phyloP scores from a whole-genome alignment of 2,113 vertebrate genomes.

The Leptodactylus fuscus region DNA sequence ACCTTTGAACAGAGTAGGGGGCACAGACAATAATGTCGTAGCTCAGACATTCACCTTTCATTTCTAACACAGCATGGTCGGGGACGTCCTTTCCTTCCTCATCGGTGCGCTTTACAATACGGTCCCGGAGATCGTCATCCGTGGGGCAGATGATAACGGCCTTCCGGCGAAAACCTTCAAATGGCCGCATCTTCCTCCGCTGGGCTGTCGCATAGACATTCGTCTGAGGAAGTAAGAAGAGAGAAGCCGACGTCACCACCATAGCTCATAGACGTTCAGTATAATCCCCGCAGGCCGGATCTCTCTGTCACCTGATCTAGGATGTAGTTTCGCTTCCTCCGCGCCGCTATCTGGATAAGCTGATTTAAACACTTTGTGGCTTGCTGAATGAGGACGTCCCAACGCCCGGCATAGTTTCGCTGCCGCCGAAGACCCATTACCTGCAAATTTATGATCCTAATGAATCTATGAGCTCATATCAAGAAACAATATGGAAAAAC shows the following conservation, averaged over 20 bases:
- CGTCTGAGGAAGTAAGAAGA: conserved; percentile 81
- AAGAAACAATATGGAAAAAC: too few species aligned
- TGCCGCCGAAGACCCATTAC: conserved; percentile 91
- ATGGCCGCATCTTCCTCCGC: conserved; percentile 97
- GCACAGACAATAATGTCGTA: too few species aligned
- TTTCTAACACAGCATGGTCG: conserved; percentile 94
- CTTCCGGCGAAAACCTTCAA: conserved; percentile 97
- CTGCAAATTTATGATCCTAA: conserved; percentile 62
- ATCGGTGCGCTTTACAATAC: conserved; percentile 92
- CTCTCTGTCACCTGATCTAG: conserved; percentile 83
- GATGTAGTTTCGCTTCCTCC: conserved; percentile 92
- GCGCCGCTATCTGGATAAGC: conserved; percentile 89
- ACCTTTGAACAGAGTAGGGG: too few species aligned
- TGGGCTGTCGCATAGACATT: conserved; percentile 97
- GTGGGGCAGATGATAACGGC: conserved; percentile 96
- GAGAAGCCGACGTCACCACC: conserved; percentile 74
- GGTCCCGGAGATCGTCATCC: conserved; percentile 92
- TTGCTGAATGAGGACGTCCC: conserved; percentile 91
- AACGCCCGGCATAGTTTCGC: conserved; percentile 87
- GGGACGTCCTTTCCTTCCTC: conserved; percentile 97
- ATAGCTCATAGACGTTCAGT: background rate
- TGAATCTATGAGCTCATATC: too few species aligned
- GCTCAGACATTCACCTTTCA: conserved; percentile 99
- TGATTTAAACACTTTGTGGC: conserved; percentile 92
- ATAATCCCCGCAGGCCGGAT: conserved; percentile 62